Conservation (phyloP, 2,113 vertebrate genomes). For the Albula glossodonta region DNA sequence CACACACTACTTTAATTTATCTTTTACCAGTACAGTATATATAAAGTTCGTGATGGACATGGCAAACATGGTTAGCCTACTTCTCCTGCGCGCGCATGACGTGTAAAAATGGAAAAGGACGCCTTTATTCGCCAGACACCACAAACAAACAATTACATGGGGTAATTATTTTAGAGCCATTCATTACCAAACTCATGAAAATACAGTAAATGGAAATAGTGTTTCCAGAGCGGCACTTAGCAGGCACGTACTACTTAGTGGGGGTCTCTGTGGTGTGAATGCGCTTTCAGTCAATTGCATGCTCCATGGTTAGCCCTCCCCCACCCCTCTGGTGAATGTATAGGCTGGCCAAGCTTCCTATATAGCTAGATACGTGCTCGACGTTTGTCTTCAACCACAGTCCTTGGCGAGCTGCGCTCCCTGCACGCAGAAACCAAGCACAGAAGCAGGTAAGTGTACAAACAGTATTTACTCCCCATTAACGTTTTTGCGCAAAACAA, state of each 20-base stretch:
- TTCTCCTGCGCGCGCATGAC: not conserved
- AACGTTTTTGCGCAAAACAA: slow-evolving; percentile 6
- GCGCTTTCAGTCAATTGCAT: not conserved
- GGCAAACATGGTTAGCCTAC: not conserved
- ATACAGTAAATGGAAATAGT: not conserved
- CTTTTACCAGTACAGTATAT: not conserved
- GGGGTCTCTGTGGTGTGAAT: not conserved
- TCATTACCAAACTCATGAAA: not conserved
- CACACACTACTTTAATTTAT: not conserved
- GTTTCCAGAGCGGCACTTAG: not conserved
- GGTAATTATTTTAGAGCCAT: not conserved
- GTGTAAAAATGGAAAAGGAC: not conserved
- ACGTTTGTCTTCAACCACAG: slow-evolving; percentile 7
- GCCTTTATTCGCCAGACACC: not conserved
- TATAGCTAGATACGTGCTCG: slow-evolving; percentile 46
- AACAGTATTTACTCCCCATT: not conserved
- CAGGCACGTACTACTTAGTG: not conserved
- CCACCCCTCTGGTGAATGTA: slow-evolving; percentile 39
- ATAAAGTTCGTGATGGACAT: not conserved
- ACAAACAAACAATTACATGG: not conserved
- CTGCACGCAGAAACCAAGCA: not conserved
- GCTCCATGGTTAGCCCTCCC: slow-evolving; percentile 1
- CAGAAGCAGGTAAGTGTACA: slow-evolving; percentile 48
- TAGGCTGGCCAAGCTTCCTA: slow-evolving; percentile 38
- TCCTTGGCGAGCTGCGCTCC: not conserved